Evolutionary conservation across 1,140 invertebrate genomes (phyloP).

Genomic region (Latrodectus geometricus): DNA sequence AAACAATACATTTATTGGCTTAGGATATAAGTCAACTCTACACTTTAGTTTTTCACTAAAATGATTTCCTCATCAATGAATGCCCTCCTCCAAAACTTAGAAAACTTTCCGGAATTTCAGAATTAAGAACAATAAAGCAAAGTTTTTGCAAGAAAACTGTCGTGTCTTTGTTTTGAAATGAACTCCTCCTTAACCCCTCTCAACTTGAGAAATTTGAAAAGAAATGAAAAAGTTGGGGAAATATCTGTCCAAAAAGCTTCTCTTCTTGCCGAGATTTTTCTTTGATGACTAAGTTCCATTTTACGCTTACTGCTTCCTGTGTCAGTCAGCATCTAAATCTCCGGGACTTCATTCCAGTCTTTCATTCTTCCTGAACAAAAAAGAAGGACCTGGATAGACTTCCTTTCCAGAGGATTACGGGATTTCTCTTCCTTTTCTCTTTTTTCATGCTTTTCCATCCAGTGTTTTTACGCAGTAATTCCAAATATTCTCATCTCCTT

Average conservation of each 20-base stretch:
- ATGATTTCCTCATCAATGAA: too few relatives aligned
- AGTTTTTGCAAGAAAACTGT: too few relatives aligned
- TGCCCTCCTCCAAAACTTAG: too few relatives aligned
- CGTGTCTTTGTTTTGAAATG: too few relatives aligned
- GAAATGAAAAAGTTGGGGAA: neutral
- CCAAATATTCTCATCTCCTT: too few relatives aligned
- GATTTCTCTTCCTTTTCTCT: neutral
- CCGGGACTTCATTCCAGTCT: neutral
- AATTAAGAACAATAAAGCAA: too few relatives aligned
- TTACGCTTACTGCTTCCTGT: neutral
- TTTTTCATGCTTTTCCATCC: neutral
- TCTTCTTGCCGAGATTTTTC: neutral
- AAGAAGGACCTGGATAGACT: slow-evolving; percentile 1
- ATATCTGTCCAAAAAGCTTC: neutral
- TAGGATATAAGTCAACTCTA: too few relatives aligned
- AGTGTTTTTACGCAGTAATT: too few relatives aligned
- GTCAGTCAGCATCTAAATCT: neutral
- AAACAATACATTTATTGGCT: too few relatives aligned
- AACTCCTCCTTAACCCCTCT: neutral
- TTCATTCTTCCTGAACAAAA: slow-evolving; percentile 1
- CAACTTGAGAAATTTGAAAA: neutral
- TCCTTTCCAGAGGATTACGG: neutral
- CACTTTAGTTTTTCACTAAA: too few relatives aligned
- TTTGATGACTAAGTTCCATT: slow-evolving; percentile 3
- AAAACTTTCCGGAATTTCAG: too few relatives aligned